A percentile compares a stretch with the other conserved stretches of the same genome.
phyloP scores from a whole-genome alignment of 2,888 invertebrate genomes.

The Dasypogon diadema region DNA sequence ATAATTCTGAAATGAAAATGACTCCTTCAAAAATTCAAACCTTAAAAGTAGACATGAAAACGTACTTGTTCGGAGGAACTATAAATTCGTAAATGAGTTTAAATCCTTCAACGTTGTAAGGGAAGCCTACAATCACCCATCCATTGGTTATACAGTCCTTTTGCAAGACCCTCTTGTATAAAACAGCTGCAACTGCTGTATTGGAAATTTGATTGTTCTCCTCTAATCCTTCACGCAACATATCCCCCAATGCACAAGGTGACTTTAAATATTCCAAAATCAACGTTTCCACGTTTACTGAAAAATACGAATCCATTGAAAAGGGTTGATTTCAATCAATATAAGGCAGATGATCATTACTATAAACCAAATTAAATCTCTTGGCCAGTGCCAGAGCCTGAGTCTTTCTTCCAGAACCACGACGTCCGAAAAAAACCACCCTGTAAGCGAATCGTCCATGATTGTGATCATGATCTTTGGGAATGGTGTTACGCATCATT shows the following conservation, averaged over 20 bases:
- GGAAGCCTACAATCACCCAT: slow-evolving; percentile 74
- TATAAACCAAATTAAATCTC: slow-evolving; percentile 70
- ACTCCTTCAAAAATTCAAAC: neutral
- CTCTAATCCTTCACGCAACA: slow-evolving; percentile 60
- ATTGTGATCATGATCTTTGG: neutral
- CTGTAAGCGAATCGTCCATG: slow-evolving; percentile 65
- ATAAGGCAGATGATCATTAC: too few relatives aligned
- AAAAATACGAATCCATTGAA: neutral
- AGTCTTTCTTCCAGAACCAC: slow-evolving; percentile 72
- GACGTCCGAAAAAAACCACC: slow-evolving; percentile 71
- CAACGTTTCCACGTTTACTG: slow-evolving; percentile 70
- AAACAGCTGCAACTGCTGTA: slow-evolving; percentile 60
- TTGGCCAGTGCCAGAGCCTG: slow-evolving; percentile 70
- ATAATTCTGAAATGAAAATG: slow-evolving; percentile 58
- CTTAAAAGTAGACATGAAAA: neutral
- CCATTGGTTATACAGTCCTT: slow-evolving; percentile 72
- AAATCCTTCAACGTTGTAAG: slow-evolving; percentile 71
- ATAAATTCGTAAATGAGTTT: slow-evolving; percentile 69
- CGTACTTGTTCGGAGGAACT: slow-evolving; percentile 73
- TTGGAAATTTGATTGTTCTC: slow-evolving; percentile 59
- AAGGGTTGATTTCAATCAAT: neutral
- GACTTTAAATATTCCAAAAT: slow-evolving; percentile 66
- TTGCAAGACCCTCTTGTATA: slow-evolving; percentile 62
- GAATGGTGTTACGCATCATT: slow-evolving; percentile 50
- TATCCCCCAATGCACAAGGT: slow-evolving; percentile 54